Conservation (phyloP, 1,140 invertebrate genomes). For the Adoxophyes honmai region DNA sequence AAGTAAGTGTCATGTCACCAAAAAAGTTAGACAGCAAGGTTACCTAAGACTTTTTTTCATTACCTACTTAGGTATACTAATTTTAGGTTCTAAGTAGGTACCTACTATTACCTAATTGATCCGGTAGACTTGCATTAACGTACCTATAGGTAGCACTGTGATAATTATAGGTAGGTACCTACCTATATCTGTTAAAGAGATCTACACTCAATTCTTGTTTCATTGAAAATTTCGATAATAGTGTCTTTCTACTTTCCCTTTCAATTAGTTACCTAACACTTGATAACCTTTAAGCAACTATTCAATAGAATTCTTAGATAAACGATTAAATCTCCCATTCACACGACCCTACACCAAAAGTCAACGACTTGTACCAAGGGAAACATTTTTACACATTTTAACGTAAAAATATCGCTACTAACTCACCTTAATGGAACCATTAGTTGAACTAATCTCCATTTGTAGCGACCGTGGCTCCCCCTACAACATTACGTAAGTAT, state of each 20-base stretch:
- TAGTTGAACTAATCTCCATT: slow-evolving; percentile 42
- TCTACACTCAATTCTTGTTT: background rate
- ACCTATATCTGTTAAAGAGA: background rate
- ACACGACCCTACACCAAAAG: background rate
- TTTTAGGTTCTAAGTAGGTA: too few species aligned
- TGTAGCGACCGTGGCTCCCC: slow-evolving; percentile 34
- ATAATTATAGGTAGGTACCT: too few species aligned
- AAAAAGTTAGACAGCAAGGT: too few species aligned
- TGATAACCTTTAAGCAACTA: background rate
- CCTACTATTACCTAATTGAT: too few species aligned
- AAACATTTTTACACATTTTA: slow-evolving; percentile 18
- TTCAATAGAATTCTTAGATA: background rate
- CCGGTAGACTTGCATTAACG: too few species aligned
- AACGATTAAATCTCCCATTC: too few species aligned
- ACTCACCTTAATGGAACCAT: slow-evolving; percentile 39
- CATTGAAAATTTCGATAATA: background rate
- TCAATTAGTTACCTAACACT: slow-evolving; percentile 6
- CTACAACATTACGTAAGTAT: slow-evolving; percentile 26
- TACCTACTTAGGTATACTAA: too few species aligned
- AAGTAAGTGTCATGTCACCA: too few species aligned
- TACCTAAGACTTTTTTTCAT: too few species aligned
- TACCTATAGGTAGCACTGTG: too few species aligned
- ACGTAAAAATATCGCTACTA: slow-evolving; percentile 30
- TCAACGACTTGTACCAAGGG: background rate
- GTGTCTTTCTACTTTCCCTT: background rate